Percentiles rank a stretch among this genome's conserved stretches.
These are phyloP conservation scores for Apostichopus japonicus DNA, from an alignment of 35 echinoderm and acorn worm genomes.

Conservation along the genomic window DNA sequence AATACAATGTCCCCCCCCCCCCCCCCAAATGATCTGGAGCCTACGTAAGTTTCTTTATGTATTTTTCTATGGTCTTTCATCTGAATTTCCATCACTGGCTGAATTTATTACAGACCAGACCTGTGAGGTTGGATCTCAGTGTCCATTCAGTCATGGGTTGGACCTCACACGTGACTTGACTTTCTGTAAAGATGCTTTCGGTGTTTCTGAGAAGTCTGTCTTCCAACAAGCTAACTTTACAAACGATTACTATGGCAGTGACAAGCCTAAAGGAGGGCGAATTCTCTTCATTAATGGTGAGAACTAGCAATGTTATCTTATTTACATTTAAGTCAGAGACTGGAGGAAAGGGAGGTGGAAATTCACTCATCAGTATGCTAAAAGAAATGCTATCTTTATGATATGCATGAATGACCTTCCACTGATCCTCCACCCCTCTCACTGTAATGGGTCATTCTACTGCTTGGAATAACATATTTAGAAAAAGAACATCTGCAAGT, in stretches of 20 bases:
- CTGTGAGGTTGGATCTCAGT: constrained; percentile 49
- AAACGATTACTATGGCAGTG: constrained; percentile 60
- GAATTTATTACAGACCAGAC: constrained; percentile 53
- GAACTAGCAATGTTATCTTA: neutral
- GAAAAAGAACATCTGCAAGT: too few relatives aligned
- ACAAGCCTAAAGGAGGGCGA: constrained; percentile 44
- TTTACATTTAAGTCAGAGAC: too few relatives aligned
- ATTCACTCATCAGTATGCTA: too few relatives aligned
- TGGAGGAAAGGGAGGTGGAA: too few relatives aligned
- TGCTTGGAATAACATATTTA: too few relatives aligned
- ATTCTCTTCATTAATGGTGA: constrained; percentile 69
- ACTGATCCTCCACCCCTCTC: too few relatives aligned
- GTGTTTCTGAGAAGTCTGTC: constrained; percentile 8
- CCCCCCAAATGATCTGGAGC: too few relatives aligned
- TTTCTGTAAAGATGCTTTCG: constrained; percentile 46
- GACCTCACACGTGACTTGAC: constrained; percentile 6
- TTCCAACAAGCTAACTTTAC: constrained; percentile 49
- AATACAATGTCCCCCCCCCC: too few relatives aligned
- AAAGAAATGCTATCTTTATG: too few relatives aligned
- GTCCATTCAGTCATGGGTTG: constrained; percentile 32
- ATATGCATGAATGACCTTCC: too few relatives aligned
- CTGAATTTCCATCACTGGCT: too few relatives aligned
- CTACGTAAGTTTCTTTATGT: neutral
- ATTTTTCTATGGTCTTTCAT: neutral
- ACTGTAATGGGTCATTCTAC: too few relatives aligned